Conservation (phyloP, 1,140 invertebrate species). For the Ips nitidus region DNA sequence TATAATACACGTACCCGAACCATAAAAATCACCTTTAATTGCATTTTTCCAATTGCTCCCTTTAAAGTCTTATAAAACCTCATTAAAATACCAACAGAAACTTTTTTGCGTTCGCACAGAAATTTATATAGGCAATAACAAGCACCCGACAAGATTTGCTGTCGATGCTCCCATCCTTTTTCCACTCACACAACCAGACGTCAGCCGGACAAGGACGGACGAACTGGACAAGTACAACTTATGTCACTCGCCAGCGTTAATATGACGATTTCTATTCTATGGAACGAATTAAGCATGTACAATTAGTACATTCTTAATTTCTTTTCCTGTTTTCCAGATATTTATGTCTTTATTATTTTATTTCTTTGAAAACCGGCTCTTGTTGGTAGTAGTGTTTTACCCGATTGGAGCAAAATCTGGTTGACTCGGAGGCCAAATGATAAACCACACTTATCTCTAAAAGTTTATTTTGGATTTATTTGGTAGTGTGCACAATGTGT, state of each 20-base stretch:
- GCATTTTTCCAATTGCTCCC: conserved; percentile 37
- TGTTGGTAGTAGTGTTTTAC: too few species aligned
- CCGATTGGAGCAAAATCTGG: too few species aligned
- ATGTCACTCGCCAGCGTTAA: conserved; percentile 36
- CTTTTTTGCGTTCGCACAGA: conserved; percentile 34
- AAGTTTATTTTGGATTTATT: background rate
- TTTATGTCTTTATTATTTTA: conserved; percentile 41
- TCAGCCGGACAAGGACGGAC: conserved; percentile 8
- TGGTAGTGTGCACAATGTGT: too few species aligned
- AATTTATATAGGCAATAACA: conserved; percentile 40
- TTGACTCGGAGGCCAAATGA: conserved; percentile 2
- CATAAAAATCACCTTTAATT: conserved; percentile 39
- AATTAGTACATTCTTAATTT: conserved; percentile 44
- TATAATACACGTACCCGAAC: conserved; percentile 27
- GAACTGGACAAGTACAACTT: conserved; percentile 14
- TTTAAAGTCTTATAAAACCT: conserved; percentile 34
- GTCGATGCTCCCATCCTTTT: background rate
- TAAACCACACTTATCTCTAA: conserved; percentile 2
- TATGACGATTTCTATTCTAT: conserved; percentile 44
- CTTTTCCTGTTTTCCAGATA: conserved; percentile 34
- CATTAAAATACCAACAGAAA: conserved; percentile 38
- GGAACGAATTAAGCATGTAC: conserved; percentile 41
- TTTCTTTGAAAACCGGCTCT: too few species aligned
- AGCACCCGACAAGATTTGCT: conserved; percentile 36
- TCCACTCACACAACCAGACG: background rate